These are phyloP conservation scores for Tetragonula clypearis DNA, from an alignment of 1,140 invertebrate genomes.

Conservation along the genomic window DNA sequence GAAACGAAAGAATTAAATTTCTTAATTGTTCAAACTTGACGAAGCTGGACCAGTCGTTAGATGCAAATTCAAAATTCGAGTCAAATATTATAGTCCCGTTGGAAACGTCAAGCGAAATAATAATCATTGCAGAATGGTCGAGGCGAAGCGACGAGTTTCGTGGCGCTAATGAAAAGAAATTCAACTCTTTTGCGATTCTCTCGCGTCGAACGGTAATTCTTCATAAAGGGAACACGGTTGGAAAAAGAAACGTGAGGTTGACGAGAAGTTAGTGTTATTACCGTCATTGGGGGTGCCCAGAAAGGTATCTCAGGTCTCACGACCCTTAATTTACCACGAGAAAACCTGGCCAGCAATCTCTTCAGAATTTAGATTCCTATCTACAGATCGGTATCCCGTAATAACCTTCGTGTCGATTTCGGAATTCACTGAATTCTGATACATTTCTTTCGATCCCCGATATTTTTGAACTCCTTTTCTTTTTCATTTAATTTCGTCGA, in stretches of 20 bases:
- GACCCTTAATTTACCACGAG: slow-evolving; percentile 69
- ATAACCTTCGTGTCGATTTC: not conserved
- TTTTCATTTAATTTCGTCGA: not conserved
- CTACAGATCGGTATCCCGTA: not conserved
- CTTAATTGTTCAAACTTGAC: too few species aligned
- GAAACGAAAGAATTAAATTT: too few species aligned
- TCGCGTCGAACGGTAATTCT: slow-evolving; percentile 11
- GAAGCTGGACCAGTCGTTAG: too few species aligned
- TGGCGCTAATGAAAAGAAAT: not conserved
- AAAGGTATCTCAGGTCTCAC: slow-evolving; percentile 60
- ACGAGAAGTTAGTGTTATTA: slow-evolving; percentile 78
- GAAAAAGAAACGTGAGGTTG: slow-evolving; percentile 45
- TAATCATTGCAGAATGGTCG: not conserved
- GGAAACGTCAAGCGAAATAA: too few species aligned
- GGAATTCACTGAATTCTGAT: too few species aligned
- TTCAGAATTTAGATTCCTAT: slow-evolving; percentile 58
- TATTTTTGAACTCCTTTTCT: not conserved
- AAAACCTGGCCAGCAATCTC: slow-evolving; percentile 56
- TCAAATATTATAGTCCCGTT: too few species aligned
- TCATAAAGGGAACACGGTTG: slow-evolving; percentile 16
- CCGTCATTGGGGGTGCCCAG: slow-evolving; percentile 68
- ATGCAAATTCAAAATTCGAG: too few species aligned
- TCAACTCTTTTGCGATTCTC: slow-evolving; percentile 21
- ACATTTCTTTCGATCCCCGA: not conserved
- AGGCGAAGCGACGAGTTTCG: not conserved